Base-by-base conservation (phyloP, 2,888 invertebrate genomes). In the Catocala sponsa region DNA sequence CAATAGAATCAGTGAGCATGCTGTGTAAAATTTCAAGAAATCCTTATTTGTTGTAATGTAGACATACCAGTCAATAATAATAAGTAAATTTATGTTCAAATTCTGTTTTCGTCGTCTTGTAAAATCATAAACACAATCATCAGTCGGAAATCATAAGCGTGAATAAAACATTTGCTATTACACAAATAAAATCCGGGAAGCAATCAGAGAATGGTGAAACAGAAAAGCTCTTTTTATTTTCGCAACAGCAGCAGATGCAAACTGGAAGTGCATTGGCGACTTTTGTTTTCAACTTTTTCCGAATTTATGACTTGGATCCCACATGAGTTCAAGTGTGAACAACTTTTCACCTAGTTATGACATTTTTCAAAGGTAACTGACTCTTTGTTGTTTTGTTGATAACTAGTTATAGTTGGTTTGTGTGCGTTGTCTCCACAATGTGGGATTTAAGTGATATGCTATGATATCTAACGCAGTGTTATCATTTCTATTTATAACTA, bases 261-360 rank as follows among this genome's bases (percentile, higher is more conserved):
- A 74, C 70, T 64, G 71, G 71, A 78, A 78, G 76, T 78, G 76
- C 76, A 78, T 76, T 75, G 71, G 74, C 65, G 71, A 79, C 81
- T 82, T 84, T 84, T 86, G 82, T 87, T 88, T 83, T 80, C 72
- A 81, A 81, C 78, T 82, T 81, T 82, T 80, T 68, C 74, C 67
- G 63, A 84, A 87, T 87, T 86, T 86, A 87, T 83, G 82, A 82
- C 82, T 77, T 74, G 78, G 76, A 79, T 85, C 85, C 86, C 84
- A 78, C 76, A 81, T 77, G 84, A 79, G 81, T 85, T 85, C 76
- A 81, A 77, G 76, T 74, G 80, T 78, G 81, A 80, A 83, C 77
- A 81, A 86, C 80, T 87, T 87, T 81, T 82, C 84, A 86, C 82
- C 81, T 79, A 79, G 82, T 85, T 85, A 84, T 77, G 77, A 65